phyloP scores from a whole-genome alignment of 2,113 vertebrate species.

The Corydoras sp. region DNA sequence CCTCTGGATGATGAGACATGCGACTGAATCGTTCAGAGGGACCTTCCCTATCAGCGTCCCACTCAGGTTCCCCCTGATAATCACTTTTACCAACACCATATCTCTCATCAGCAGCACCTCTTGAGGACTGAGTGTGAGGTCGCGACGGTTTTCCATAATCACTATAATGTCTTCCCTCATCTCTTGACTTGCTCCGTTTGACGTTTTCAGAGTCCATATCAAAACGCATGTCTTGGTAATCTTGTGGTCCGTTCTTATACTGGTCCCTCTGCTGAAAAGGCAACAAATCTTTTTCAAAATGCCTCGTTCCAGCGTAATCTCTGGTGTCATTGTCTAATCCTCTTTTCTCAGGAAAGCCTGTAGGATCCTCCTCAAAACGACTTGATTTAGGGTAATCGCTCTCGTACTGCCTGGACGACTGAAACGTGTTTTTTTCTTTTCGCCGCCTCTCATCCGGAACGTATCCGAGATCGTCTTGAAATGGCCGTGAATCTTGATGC shows the following conservation, averaged over 20 bases:
- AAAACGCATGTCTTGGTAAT: constrained; percentile 5
- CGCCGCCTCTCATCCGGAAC: background rate
- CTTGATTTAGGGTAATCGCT: too few relatives aligned
- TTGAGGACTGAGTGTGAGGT: background rate
- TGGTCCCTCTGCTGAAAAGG: background rate
- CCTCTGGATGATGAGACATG: constrained; percentile 18
- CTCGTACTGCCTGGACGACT: too few relatives aligned
- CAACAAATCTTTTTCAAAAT: constrained; percentile 3
- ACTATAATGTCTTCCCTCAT: background rate
- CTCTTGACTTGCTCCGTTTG: background rate
- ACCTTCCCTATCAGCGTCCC: constrained; percentile 17
- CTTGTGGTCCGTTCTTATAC: background rate
- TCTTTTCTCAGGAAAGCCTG: constrained; percentile 4
- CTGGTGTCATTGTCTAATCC: background rate
- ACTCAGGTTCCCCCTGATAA: constrained; percentile 12
- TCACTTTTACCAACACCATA: constrained; percentile 10
- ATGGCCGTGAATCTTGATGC: background rate
- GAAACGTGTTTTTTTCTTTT: too few relatives aligned
- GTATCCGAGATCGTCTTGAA: constrained; percentile 4
- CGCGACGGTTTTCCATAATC: constrained; percentile 18
- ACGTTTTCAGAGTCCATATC: background rate
- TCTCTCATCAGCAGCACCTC: constrained; percentile 7
- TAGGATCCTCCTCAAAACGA: background rate
- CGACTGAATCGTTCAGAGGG: constrained; percentile 25
- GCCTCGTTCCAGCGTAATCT: background rate